These are phyloP conservation scores for Chionodraco myersi DNA, from an alignment of 2,113 vertebrate species.

Conservation along the genomic window DNA sequence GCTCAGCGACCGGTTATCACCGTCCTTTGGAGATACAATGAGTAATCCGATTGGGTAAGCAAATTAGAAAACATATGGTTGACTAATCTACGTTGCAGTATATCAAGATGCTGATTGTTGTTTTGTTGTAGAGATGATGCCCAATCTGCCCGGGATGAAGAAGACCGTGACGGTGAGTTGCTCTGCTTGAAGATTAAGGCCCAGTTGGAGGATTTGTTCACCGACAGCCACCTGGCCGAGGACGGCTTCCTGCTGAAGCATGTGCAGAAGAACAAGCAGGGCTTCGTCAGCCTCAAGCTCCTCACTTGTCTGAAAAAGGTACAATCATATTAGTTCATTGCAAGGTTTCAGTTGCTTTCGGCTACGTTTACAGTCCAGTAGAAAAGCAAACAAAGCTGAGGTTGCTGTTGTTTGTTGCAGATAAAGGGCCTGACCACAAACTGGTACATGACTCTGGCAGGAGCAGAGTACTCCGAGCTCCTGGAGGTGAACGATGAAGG, in stretches of 20 bases:
- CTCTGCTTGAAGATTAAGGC: conserved; percentile 50
- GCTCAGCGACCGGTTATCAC: not conserved
- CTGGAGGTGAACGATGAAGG: conserved; percentile 87
- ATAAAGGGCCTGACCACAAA: conserved; percentile 85
- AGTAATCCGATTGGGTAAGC: conserved; percentile 44
- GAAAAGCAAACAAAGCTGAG: conserved; percentile 41
- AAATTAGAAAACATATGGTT: conserved; percentile 20
- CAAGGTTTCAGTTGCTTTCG: not conserved
- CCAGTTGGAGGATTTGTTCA: conserved; percentile 63
- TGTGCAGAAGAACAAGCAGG: conserved; percentile 57
- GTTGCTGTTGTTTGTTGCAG: conserved; percentile 64
- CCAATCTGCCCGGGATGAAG: conserved; percentile 10
- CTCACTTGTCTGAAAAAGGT: conserved; percentile 65
- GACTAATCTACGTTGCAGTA: not conserved
- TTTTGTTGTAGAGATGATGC: conserved; percentile 31
- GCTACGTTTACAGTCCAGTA: conserved; percentile 32
- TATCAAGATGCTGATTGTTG: conserved; percentile 11
- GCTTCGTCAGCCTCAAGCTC: conserved; percentile 62
- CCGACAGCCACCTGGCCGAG: conserved; percentile 56
- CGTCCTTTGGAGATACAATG: conserved; percentile 32
- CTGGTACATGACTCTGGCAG: conserved; percentile 83
- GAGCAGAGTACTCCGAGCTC: conserved; percentile 77
- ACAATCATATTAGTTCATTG: not conserved
- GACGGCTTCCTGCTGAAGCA: conserved; percentile 68
- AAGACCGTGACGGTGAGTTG: conserved; percentile 11